These are phyloP conservation scores for Planococcus citri DNA, from an alignment of 1,140 invertebrate genomes.

Conservation along the genomic window DNA sequence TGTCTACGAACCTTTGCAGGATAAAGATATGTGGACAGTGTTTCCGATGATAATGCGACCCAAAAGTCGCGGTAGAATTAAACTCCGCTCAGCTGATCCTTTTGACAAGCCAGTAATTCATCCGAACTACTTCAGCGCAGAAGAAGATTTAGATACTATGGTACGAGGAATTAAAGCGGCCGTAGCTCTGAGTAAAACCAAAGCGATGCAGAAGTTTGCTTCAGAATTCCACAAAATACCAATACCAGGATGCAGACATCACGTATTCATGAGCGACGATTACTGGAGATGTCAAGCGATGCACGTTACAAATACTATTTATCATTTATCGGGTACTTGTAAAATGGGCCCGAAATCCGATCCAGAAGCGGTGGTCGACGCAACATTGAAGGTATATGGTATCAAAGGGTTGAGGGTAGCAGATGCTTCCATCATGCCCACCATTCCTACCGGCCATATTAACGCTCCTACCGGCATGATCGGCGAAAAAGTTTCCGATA, in stretches of 20 bases:
- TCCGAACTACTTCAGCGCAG: slow-evolving; percentile 48
- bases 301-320: slow-evolving; percentile 37
- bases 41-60: slow-evolving; percentile 31
- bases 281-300: slow-evolving; percentile 54
- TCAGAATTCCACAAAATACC: slow-evolving; percentile 37
- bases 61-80: slow-evolving; percentile 41
- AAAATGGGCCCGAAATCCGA: slow-evolving; percentile 50
- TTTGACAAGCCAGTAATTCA: slow-evolving; percentile 51
- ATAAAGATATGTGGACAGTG: slow-evolving; percentile 2
- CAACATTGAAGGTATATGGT: slow-evolving; percentile 44
- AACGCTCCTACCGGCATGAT: slow-evolving; percentile 58
- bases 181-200: slow-evolving; percentile 46
- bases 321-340: slow-evolving; percentile 42
- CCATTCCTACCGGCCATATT: slow-evolving; percentile 51
- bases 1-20: background rate
- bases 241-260: slow-evolving; percentile 36
- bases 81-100: slow-evolving; percentile 43
- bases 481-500: slow-evolving; percentile 49
- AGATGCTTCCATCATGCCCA: slow-evolving; percentile 60
- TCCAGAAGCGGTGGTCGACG: slow-evolving; percentile 45
- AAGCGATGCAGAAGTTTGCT: slow-evolving; percentile 48
- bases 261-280: slow-evolving; percentile 42
- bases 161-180: slow-evolving; percentile 57
- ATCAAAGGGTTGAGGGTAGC: slow-evolving; percentile 46
- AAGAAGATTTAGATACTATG: slow-evolving; percentile 30